Percentiles rank a stretch among this genome's conserved stretches.
phyloP scores from a whole-genome alignment of 1,140 invertebrate genomes.

The Leptinotarsa lineolata region DNA sequence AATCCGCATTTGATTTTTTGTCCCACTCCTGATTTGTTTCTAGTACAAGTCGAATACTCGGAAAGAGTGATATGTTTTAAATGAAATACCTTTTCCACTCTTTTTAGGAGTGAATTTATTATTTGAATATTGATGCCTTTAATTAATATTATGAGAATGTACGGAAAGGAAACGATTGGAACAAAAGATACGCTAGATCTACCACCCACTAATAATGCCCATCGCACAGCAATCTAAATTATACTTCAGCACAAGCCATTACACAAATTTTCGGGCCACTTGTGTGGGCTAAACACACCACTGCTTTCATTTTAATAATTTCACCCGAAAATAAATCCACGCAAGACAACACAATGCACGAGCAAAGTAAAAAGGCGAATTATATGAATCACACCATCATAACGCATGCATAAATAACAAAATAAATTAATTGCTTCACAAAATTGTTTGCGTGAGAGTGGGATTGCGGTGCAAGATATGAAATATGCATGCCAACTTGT shows the following conservation, averaged over 20 bases:
- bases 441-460: background rate
- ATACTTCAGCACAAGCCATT: background rate
- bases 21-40: no score
- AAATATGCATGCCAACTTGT: slow-evolving; percentile 5
- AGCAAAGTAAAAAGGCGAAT: background rate
- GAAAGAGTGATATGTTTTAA: no score
- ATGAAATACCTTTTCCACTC: no score
- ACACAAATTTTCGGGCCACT: background rate
- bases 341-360: background rate
- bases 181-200: background rate
- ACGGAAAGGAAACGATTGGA: no score
- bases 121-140: no score
- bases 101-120: no score
- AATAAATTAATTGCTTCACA: slow-evolving; percentile 4
- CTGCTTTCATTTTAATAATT: slow-evolving; percentile 7
- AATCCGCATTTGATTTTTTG: no score
- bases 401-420: slow-evolving; percentile 8
- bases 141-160: no score
- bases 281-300: background rate
- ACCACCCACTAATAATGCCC: background rate
- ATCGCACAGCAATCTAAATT: background rate
- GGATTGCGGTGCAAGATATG: no score
- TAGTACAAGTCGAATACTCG: no score
- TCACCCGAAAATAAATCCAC: slow-evolving; percentile 8
- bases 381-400: slow-evolving; percentile 2